These are phyloP conservation scores for Cyprichromis sp. DNA, from an alignment of 2,113 vertebrate species.

Conservation along the genomic window DNA sequence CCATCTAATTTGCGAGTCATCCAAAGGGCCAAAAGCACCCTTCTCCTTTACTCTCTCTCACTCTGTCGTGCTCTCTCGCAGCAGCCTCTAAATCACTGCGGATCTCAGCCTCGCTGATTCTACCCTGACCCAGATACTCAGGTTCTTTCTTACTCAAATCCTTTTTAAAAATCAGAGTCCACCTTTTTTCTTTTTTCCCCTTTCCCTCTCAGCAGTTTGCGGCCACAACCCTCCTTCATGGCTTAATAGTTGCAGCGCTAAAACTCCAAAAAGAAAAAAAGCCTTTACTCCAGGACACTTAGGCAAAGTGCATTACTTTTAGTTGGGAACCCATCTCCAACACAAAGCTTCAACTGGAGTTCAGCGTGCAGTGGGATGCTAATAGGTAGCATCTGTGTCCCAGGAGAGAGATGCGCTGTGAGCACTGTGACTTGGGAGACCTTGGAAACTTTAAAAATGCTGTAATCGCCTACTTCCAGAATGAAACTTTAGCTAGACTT, in stretches of 20 bases:
- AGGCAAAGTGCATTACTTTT: conserved; percentile 43
- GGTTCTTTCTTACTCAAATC: conserved; percentile 44
- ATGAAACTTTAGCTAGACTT: background rate
- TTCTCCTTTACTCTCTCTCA: background rate
- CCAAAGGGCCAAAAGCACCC: background rate
- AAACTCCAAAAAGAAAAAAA: conserved; percentile 1
- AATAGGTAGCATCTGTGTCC: conserved; percentile 13
- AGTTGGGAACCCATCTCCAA: background rate
- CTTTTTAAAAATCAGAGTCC: conserved; percentile 47
- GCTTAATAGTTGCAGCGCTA: conserved; percentile 44
- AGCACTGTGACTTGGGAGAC: background rate
- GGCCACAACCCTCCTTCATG: conserved; percentile 24
- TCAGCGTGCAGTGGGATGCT: background rate
- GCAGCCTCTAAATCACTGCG: conserved; percentile 19
- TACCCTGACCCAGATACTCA: conserved; percentile 56
- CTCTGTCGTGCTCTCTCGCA: background rate
- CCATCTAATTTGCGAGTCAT: background rate
- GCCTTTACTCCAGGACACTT: conserved; percentile 32
- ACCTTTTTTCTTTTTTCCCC: background rate
- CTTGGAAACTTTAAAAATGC: background rate
- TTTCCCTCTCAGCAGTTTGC: background rate
- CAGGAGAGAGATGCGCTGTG: conserved; percentile 7
- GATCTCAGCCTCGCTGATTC: conserved; percentile 31
- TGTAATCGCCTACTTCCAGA: background rate
- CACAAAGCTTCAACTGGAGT: background rate